phyloP scores from a whole-genome alignment of 2,797 vertebrate genomes.

The Rachycentron canadum region DNA sequence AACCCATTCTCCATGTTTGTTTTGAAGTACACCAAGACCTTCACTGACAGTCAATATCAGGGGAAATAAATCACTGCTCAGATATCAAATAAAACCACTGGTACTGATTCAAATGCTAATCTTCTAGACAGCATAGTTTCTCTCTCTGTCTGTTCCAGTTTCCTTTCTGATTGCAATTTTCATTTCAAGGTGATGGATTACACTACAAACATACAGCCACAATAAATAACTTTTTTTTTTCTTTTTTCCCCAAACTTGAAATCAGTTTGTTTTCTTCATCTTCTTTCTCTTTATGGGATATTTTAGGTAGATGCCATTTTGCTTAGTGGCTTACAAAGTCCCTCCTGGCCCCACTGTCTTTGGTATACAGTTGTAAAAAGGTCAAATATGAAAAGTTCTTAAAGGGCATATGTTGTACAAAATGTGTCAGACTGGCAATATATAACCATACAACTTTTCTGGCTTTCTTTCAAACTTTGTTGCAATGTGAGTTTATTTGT shows the following conservation, averaged over 20 bases:
- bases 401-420: conserved; percentile 45
- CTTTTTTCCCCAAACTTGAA: not conserved
- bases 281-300: not conserved
- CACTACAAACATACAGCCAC: not conserved
- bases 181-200: conserved; percentile 4
- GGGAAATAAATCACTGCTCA: conserved; percentile 2
- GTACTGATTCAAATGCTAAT: conserved; percentile 12
- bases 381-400: conserved; percentile 52
- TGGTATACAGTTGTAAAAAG: conserved; percentile 51
- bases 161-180: not conserved
- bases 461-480: conserved; percentile 2
- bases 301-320: conserved; percentile 12
- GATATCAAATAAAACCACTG: not conserved
- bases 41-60: conserved; percentile 1
- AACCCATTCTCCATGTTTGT: not conserved
- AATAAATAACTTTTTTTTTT: not conserved
- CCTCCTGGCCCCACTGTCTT: conserved; percentile 14
- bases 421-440: not conserved
- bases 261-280: not conserved
- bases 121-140: not conserved
- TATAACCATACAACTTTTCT: not conserved
- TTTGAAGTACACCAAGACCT: not conserved
- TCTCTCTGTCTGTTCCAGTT: not conserved
- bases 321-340: conserved; percentile 32
- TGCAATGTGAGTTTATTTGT: not conserved